Evolutionary conservation across 2,113 vertebrate genomes (phyloP).

Genomic region (Sardina pilchardus): DNA sequence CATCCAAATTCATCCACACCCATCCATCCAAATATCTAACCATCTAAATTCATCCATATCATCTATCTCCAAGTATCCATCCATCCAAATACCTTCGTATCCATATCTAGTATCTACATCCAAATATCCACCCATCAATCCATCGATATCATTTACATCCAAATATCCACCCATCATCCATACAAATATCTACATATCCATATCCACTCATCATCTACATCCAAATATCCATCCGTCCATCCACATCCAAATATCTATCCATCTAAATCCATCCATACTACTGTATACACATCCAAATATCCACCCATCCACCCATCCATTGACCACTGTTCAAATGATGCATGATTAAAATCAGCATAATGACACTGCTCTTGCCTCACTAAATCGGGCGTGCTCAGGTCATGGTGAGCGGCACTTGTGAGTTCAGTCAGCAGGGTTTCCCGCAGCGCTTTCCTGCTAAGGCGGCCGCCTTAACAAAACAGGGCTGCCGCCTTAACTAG

Average conservation of each 20-base stretch:
- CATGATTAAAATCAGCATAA: not conserved
- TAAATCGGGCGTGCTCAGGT: not conserved
- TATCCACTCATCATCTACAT: no score
- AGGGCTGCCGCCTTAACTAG: no score
- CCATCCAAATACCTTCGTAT: no score
- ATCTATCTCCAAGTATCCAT: no score
- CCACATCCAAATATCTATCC: not conserved
- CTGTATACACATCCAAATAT: not conserved
- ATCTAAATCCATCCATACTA: not conserved
- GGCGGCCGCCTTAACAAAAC: no score
- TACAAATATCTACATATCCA: not conserved
- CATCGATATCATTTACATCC: no score
- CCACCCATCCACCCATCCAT: not conserved
- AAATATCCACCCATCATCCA: no score
- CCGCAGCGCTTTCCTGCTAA: no score
- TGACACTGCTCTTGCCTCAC: not conserved
- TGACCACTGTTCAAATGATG: not conserved
- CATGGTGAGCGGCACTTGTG: not conserved
- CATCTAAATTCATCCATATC: not conserved
- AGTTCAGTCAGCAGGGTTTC: no score
- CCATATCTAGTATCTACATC: no score
- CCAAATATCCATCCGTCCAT: not conserved
- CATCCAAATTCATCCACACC: not conserved
- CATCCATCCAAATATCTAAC: not conserved
- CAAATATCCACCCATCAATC: no score